phyloP scores from a whole-genome alignment of 2,797 vertebrate species.

The Megaceryle alcyon region DNA sequence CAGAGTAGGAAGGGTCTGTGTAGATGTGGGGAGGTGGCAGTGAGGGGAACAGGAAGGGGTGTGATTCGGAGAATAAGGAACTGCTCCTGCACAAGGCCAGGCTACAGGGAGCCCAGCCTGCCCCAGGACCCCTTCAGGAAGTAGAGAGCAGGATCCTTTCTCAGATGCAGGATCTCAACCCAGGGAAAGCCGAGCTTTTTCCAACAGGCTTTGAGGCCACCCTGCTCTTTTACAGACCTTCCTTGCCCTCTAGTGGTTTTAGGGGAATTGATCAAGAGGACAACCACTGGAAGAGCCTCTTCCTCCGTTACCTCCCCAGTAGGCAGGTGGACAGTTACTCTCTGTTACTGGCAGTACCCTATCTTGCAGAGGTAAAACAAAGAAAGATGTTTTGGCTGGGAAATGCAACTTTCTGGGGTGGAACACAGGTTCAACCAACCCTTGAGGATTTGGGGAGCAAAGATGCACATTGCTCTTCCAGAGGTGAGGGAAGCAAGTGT shows the following conservation, averaged over 20 bases:
- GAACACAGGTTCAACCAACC: neutral
- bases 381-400: neutral
- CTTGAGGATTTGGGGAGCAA: neutral
- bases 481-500: neutral
- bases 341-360: neutral
- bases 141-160: neutral
- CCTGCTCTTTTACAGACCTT: neutral
- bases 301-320: neutral
- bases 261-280: neutral
- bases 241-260: neutral
- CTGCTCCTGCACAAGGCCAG: neutral
- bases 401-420: no score
- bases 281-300: neutral
- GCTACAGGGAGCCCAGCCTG: neutral
- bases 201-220: neutral
- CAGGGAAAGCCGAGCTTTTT: no score
- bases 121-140: neutral
- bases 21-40: fast-evolving
- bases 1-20: neutral
- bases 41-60: neutral
- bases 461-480: fast-evolving
- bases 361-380: neutral
- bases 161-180: neutral
- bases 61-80: neutral
- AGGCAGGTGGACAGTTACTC: neutral